Percentiles rank a stretch among this genome's conserved stretches.
Conservation (phyloP, 2,888 invertebrate species). For the Gymnoscelis rufifasciata region DNA sequence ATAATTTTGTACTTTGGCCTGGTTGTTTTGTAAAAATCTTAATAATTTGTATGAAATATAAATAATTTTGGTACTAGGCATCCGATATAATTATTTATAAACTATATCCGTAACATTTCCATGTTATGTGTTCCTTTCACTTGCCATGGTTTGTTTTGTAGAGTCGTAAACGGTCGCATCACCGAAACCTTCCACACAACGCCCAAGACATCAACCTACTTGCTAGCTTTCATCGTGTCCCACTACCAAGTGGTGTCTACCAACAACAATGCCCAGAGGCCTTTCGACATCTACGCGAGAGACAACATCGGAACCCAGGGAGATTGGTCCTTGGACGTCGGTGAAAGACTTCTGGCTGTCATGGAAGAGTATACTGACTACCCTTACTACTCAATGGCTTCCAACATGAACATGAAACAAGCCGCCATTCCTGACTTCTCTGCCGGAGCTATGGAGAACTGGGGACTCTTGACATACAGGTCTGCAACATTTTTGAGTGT, state of each 20-base stretch:
- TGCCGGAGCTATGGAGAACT: constrained; percentile 91
- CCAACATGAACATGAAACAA: constrained; percentile 79
- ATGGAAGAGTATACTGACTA: constrained; percentile 80
- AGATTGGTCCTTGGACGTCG: constrained; percentile 64
- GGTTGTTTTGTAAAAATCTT: too few relatives aligned
- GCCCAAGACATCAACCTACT: constrained; percentile 87
- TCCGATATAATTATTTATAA: too few relatives aligned
- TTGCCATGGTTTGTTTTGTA: constrained; percentile 28
- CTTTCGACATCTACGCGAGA: constrained; percentile 67
- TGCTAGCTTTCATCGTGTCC: constrained; percentile 92
- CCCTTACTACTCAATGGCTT: constrained; percentile 73
- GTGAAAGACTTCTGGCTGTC: constrained; percentile 60
- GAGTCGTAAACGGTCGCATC: constrained; percentile 39
- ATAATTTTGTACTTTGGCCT: too few relatives aligned
- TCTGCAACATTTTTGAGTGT: constrained; percentile 37
- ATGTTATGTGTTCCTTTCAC: too few relatives aligned
- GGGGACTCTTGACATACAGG: constrained; percentile 90
- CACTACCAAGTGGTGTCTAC: constrained; percentile 74
- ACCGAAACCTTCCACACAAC: constrained; percentile 75
- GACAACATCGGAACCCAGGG: constrained; percentile 59
- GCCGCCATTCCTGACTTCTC: constrained; percentile 89
- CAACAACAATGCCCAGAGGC: constrained; percentile 37
- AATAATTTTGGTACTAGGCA: too few relatives aligned
- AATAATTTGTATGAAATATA: too few relatives aligned
- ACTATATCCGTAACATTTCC: too few relatives aligned